These are phyloP conservation scores for Nasonia giraulti DNA, from an alignment of 1,140 invertebrate species.

Conservation along the genomic window DNA sequence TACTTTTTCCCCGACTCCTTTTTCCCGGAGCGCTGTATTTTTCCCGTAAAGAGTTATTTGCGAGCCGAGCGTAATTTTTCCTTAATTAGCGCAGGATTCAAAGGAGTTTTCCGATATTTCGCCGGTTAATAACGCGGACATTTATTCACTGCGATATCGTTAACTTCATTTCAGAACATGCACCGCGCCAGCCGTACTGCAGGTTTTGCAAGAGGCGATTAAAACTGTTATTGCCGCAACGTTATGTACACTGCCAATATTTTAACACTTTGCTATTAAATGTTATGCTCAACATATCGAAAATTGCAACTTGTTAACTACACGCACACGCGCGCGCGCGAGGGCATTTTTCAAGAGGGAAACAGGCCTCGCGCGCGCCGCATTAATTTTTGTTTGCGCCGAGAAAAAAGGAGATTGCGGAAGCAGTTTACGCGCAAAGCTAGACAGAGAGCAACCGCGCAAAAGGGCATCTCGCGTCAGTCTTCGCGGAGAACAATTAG, in stretches of 20 bases:
- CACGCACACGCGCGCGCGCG: too few relatives aligned
- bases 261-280: constrained; percentile 23
- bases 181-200: too few relatives aligned
- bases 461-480: neutral
- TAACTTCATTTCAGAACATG: neutral
- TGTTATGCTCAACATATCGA: constrained; percentile 2
- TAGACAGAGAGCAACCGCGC: neutral
- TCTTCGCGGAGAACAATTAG: constrained; percentile 37
- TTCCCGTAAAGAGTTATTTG: neutral
- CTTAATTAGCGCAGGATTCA: neutral
- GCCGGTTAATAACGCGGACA: neutral
- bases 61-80: neutral
- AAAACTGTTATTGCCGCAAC: constrained; percentile 1
- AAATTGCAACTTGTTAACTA: neutral
- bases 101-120: neutral
- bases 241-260: neutral
- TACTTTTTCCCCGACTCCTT: neutral
- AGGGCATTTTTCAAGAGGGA: neutral
- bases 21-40: neutral
- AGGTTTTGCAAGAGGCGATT: constrained; percentile 13
- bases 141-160: constrained; percentile 1
- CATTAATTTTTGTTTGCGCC: neutral
- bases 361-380: neutral
- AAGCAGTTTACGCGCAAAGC: neutral
- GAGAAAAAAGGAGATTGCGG: neutral